These are phyloP conservation scores for Helleia helle DNA, from an alignment of 2,888 invertebrate species.

Conservation along the genomic window DNA sequence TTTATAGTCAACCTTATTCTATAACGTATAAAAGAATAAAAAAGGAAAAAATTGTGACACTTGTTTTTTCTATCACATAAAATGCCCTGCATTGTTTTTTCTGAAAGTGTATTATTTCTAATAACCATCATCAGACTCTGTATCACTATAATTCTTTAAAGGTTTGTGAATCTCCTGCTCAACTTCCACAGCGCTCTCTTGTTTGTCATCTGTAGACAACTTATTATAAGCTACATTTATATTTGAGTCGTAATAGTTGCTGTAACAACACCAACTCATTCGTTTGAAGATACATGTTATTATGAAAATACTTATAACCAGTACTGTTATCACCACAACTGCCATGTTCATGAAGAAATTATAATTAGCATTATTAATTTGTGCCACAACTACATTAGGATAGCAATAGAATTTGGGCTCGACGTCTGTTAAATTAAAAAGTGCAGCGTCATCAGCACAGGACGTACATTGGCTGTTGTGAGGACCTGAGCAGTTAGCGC, in stretches of 20 bases:
- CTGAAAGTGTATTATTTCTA: constrained; percentile 39
- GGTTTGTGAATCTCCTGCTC: constrained; percentile 60
- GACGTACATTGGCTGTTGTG: constrained; percentile 79
- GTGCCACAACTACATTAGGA: constrained; percentile 53
- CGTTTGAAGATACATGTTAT: constrained; percentile 36
- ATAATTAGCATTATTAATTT: constrained; percentile 53
- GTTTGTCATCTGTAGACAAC: constrained; percentile 52
- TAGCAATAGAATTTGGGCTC: constrained; percentile 66
- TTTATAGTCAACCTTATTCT: neutral
- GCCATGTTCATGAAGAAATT: constrained; percentile 53
- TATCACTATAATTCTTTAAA: constrained; percentile 47
- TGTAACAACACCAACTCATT: constrained; percentile 30
- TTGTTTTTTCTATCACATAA: constrained; percentile 42
- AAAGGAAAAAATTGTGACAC: constrained; percentile 37
- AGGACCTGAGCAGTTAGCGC: constrained; percentile 79
- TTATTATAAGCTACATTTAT: constrained; percentile 51
- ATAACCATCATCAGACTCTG: constrained; percentile 63
- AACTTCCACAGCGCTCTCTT: constrained; percentile 50
- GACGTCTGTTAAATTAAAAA: constrained; percentile 52
- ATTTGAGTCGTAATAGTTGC: constrained; percentile 44
- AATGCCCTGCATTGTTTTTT: constrained; percentile 44
- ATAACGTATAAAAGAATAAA: neutral
- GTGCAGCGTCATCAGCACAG: constrained; percentile 78
- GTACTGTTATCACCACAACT: constrained; percentile 41
- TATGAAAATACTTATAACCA: constrained; percentile 37